These are phyloP conservation scores for Vanessa cardui DNA, from an alignment of 2,888 invertebrate genomes.

Conservation along the genomic window DNA sequence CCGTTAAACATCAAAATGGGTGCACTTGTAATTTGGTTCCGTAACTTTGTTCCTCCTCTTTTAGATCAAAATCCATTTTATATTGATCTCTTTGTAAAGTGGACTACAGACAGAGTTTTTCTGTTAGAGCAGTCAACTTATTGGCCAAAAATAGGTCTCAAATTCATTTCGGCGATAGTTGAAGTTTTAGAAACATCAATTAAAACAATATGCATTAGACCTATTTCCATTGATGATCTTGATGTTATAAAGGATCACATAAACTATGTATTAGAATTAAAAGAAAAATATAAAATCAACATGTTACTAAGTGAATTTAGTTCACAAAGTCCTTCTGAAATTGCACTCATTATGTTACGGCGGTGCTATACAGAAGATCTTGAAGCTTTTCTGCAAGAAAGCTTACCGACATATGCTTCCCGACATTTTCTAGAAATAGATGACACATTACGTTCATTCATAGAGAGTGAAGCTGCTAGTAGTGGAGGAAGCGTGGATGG, in stretches of 20 bases:
- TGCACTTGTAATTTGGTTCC: conserved; percentile 72
- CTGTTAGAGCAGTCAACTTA: conserved; percentile 71
- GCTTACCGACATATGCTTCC: conserved; percentile 69
- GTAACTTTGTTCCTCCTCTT: conserved; percentile 69
- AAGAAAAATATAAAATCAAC: conserved; percentile 77
- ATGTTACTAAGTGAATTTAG: conserved; percentile 71
- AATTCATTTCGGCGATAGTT: conserved; percentile 70
- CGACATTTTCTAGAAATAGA: conserved; percentile 72
- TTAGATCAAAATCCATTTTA: conserved; percentile 73
- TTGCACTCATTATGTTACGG: conserved; percentile 73
- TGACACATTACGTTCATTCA: conserved; percentile 65
- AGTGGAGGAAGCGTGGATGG: conserved; percentile 73
- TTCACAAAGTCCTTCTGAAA: conserved; percentile 69
- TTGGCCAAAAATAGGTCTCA: conserved; percentile 79
- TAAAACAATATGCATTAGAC: conserved; percentile 66
- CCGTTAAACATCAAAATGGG: conserved; percentile 72
- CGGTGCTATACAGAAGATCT: conserved; percentile 79
- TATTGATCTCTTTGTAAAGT: conserved; percentile 74
- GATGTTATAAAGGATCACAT: conserved; percentile 69
- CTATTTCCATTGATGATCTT: conserved; percentile 73
- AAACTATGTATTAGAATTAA: conserved; percentile 67
- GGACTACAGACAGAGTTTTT: conserved; percentile 75
- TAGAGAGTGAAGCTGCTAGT: conserved; percentile 70
- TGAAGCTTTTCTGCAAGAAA: conserved; percentile 64
- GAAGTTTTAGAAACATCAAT: conserved; percentile 64